Conservation (phyloP, 2,113 vertebrate genomes). For the Amazona guildingii region DNA sequence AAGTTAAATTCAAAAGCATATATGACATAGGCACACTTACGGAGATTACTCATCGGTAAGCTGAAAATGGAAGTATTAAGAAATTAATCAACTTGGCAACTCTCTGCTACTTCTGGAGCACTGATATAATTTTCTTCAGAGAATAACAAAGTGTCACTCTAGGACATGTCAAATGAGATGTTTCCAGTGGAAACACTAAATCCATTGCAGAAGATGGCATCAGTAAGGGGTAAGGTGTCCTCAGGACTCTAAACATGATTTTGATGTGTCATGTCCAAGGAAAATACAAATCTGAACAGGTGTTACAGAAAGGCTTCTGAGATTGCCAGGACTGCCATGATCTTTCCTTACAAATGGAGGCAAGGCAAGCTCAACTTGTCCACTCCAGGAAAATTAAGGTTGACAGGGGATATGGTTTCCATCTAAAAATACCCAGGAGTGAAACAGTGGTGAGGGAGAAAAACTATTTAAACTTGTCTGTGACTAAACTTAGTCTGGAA, state of each 20-base stretch:
- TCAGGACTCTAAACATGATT: background rate
- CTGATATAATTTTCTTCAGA: rapidly evolving
- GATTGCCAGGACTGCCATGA: background rate
- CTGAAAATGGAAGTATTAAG: background rate
- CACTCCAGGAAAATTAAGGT: background rate
- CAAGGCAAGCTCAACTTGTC: background rate
- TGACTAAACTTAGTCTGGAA: slow-evolving; percentile 48
- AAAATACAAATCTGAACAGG: background rate
- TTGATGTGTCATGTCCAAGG: background rate
- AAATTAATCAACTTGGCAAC: background rate
- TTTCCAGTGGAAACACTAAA: background rate
- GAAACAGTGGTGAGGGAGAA: background rate
- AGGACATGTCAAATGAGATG: background rate
- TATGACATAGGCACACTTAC: background rate
- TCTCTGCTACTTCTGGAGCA: background rate
- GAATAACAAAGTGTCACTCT: background rate
- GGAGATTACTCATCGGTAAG: background rate
- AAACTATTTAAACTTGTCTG: slow-evolving; percentile 40
- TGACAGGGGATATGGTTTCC: slow-evolving; percentile 22
- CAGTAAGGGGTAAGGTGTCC: background rate
- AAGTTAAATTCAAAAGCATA: background rate
- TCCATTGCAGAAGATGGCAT: background rate
- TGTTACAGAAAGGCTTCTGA: background rate
- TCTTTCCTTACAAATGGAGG: background rate
- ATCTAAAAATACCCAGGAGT: slow-evolving; percentile 35